Conservation (phyloP, 2,888 invertebrate species). For the Lymantria dispar region DNA sequence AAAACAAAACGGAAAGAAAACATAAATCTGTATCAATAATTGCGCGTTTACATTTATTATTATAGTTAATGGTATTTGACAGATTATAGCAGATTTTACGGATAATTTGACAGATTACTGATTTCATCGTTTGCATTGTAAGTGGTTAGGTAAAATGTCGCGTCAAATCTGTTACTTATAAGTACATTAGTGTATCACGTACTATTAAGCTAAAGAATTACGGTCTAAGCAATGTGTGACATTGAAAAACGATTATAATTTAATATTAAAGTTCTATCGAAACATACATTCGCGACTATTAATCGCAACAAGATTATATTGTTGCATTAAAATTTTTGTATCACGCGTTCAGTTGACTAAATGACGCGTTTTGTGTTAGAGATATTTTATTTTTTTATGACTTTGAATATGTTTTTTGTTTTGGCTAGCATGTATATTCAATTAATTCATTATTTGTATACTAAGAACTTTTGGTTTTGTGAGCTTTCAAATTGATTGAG, state of each 20-base stretch:
- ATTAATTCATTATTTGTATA: conserved; percentile 10
- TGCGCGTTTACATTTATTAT: too few relatives aligned
- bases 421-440: not conserved
- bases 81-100: too few relatives aligned
- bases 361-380: too few relatives aligned
- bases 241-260: conserved; percentile 37
- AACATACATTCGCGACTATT: not conserved
- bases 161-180: conserved; percentile 29
- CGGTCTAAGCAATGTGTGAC: conserved; percentile 53
- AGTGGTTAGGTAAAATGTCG: conserved; percentile 7
- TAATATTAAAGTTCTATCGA: conserved; percentile 19
- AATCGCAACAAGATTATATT: not conserved
- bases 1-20: too few relatives aligned
- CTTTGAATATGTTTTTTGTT: not conserved
- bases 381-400: too few relatives aligned
- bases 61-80: too few relatives aligned
- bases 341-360: not conserved
- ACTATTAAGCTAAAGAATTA: conserved; percentile 32
- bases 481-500: conserved; percentile 8
- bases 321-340: not conserved
- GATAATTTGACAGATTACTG: too few relatives aligned
- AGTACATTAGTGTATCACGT: conserved; percentile 45
- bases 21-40: too few relatives aligned
- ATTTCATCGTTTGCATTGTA: too few relatives aligned
- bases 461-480: conserved; percentile 23